These are phyloP conservation scores for Bombus huntii DNA, from an alignment of 1,140 invertebrate genomes.

Conservation along the genomic window DNA sequence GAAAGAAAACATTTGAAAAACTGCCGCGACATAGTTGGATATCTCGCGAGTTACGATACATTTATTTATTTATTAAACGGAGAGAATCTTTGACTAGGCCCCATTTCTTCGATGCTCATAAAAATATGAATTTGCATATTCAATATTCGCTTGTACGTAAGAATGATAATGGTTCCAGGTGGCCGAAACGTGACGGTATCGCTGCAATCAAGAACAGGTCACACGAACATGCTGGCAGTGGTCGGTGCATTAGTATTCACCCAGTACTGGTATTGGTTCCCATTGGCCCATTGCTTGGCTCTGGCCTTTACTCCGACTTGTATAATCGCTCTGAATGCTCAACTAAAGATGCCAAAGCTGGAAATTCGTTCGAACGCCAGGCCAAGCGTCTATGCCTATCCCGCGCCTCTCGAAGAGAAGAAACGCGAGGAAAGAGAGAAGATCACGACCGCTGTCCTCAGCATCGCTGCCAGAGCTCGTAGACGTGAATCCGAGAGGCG, in stretches of 20 bases:
- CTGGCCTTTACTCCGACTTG: constrained; percentile 98
- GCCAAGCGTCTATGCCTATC: constrained; percentile 98
- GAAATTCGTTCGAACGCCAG: constrained; percentile 96
- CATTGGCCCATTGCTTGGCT: constrained; percentile 96
- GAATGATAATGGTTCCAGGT: constrained; percentile 83
- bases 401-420: constrained; percentile 98
- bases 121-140: neutral
- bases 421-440: constrained; percentile 98
- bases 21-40: too few relatives aligned
- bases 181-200: constrained; percentile 98
- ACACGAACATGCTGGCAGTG: constrained; percentile 98
- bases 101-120: neutral
- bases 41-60: too few relatives aligned
- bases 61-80: too few relatives aligned
- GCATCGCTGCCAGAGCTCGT: constrained; percentile 96
- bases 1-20: too few relatives aligned
- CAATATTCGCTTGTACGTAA: too few relatives aligned
- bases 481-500: constrained; percentile 88
- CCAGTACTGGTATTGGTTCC: constrained; percentile 99
- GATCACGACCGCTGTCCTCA: constrained; percentile 97
- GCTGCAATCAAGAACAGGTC: constrained; percentile 97
- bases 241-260: constrained; percentile 99
- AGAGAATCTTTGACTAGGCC: neutral
- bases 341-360: constrained; percentile 98
- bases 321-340: constrained; percentile 96